Evolutionary conservation across 2,797 vertebrate genomes (phyloP), one percentile per base, ranked within the genome.

Genomic region (Neosalanx taihuensis): DNA sequence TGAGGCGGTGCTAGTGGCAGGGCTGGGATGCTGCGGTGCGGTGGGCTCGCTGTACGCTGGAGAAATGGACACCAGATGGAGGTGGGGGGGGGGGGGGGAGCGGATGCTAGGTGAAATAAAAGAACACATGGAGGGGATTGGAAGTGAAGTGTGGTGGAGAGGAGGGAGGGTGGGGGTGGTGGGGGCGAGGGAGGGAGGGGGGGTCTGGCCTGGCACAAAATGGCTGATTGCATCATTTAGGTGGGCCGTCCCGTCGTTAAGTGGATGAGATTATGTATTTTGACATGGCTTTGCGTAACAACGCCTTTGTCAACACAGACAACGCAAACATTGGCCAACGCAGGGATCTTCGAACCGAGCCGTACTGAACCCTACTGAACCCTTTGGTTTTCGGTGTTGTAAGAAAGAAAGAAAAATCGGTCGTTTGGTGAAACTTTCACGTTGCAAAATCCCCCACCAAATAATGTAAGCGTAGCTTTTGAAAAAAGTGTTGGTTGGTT

Each of bases 31-130:
- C 82, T 90, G 89, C 62, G 89, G 87, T 79, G 72, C 76, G 87
- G 92, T 88, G 87, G 90, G 94, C 87, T 78, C 76, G 94, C 87
- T 78, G 75, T 20, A 83, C 85, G 82, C 90, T 88, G 82, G 72
- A 91, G 82, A 94, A 95, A 93, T 87, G 79, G 90, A 90, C 90
- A 81, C 91, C 90, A 93, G 93, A 94, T 92, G 93, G 93, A 2
- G 86, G 81, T 77, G 20, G 69, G 72, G 17, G 37, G 81, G 76
- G 81, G 76, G 49, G 81, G 76, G 83, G 81, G 77, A 72, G 83
- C 83, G 83, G 88, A 86, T 90, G 85, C 86, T 87, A 81, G 87
- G 71, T 83, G 87, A 86, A 90, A 90, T 78, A 82, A 86, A 92
- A 85, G 78, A 90, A 90, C 87, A 89, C 78, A 83, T 91, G 87